Evolutionary conservation across 2,888 invertebrate genomes (phyloP).

Genomic region (Drosophila peninsularis): DNA sequence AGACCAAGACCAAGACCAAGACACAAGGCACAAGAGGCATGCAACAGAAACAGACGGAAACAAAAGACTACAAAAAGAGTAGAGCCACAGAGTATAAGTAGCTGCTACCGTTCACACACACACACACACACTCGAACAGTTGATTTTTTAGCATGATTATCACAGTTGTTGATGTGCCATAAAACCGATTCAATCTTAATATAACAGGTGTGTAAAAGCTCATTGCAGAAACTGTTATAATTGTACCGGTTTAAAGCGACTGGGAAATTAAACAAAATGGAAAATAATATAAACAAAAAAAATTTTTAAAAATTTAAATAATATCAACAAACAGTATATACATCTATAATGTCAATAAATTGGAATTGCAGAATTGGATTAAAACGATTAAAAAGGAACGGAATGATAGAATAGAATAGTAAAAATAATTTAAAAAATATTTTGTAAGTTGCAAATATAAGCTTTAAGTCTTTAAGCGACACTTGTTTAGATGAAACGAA

Average conservation of each 20-base stretch:
- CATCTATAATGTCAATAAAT: no score
- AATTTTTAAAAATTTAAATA: no score
- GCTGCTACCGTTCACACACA: conserved; percentile 17
- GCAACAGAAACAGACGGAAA: conserved; percentile 29
- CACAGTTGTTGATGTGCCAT: conserved; percentile 45
- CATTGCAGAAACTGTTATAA: conserved; percentile 16
- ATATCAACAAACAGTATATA: no score
- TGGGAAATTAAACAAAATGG: not conserved
- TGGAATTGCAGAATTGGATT: no score
- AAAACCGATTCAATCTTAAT: conserved; percentile 37
- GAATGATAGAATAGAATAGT: not conserved
- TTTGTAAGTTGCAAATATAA: no score
- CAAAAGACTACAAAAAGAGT: conserved; percentile 34
- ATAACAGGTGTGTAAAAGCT: conserved; percentile 47
- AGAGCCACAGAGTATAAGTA: conserved; percentile 13
- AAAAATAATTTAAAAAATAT: no score
- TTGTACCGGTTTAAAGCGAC: conserved; percentile 16
- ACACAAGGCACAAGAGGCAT: conserved; percentile 8
- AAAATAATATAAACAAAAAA: no score
- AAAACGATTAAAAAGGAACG: not conserved
- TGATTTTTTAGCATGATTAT: conserved; percentile 40
- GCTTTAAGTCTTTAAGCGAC: no score
- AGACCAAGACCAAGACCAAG: conserved; percentile 27
- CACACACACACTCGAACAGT: not conserved
- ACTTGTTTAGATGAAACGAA: no score